A percentile compares a stretch with the other conserved stretches of the same genome.
Evolutionary conservation across 2,797 vertebrate species (phyloP).

Genomic region (Channallabes apus): DNA sequence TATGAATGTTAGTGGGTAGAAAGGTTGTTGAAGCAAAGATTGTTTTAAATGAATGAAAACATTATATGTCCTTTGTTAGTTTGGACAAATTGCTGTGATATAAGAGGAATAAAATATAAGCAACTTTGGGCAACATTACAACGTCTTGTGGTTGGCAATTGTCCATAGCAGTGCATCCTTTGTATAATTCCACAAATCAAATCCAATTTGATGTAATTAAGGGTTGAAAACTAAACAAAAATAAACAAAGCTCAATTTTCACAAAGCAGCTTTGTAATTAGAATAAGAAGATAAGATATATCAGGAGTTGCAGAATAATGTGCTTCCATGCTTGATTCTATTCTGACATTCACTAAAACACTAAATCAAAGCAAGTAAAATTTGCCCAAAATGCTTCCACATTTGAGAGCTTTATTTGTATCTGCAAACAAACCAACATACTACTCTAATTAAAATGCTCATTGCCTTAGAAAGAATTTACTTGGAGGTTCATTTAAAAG

Average conservation of each 20-base stretch:
- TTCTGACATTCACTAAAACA: background rate
- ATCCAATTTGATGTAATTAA: background rate
- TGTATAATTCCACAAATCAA: background rate
- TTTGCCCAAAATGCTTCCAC: background rate
- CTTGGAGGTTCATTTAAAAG: background rate
- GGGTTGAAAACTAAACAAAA: background rate
- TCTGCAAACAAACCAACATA: background rate
- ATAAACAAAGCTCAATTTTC: background rate
- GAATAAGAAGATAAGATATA: background rate
- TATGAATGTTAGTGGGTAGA: background rate
- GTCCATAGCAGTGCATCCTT: background rate
- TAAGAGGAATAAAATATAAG: background rate
- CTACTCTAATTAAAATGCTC: background rate
- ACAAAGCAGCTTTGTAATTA: background rate
- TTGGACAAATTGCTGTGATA: background rate
- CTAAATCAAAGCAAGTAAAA: background rate
- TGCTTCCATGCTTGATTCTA: background rate
- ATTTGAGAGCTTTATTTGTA: background rate
- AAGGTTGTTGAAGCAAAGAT: background rate
- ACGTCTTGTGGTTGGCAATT: background rate
- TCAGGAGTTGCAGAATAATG: conserved; percentile 13
- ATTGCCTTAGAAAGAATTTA: background rate
- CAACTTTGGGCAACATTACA: background rate
- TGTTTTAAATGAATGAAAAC: background rate
- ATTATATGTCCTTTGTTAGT: background rate